Evolutionary conservation across 1,140 invertebrate species (phyloP).

Genomic region (Melitaea cinxia): DNA sequence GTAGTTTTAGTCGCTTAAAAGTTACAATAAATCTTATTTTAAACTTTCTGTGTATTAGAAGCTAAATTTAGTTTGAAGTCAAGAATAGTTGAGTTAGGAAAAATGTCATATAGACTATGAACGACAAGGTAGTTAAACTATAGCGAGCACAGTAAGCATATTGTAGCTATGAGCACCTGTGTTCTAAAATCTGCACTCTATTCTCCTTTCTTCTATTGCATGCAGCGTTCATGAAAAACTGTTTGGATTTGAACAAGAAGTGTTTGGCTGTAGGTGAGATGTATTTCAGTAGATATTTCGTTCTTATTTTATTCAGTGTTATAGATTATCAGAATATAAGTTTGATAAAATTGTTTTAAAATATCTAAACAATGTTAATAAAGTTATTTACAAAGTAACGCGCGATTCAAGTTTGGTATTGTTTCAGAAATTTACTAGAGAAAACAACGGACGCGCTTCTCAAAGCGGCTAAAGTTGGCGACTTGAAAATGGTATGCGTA

Average conservation of each 20-base stretch:
- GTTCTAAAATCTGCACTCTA: constrained; percentile 66
- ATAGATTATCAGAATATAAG: neutral
- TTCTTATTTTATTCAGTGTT: neutral
- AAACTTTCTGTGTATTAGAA: neutral
- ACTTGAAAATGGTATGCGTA: constrained; percentile 76
- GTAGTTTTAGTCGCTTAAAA: neutral
- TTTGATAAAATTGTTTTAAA: neutral
- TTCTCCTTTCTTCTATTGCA: constrained; percentile 81
- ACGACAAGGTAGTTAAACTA: constrained; percentile 6
- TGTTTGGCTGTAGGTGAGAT: constrained; percentile 87
- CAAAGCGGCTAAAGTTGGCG: constrained; percentile 84
- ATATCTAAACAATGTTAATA: neutral
- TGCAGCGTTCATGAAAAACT: constrained; percentile 89
- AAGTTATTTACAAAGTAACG: constrained; percentile 4
- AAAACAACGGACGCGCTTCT: constrained; percentile 91
- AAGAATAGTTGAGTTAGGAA: neutral
- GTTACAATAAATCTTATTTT: neutral
- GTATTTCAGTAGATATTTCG: constrained; percentile 22
- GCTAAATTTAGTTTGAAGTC: neutral
- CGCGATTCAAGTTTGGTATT: constrained; percentile 41
- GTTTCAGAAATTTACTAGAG: constrained; percentile 84
- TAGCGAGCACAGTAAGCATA: constrained; percentile 19
- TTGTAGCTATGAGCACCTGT: constrained; percentile 18
- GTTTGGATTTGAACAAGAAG: constrained; percentile 88
- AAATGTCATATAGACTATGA: too few relatives aligned